Conservation (phyloP, 30 jellyfish, hydroid and myxozoan species). For the Aurelia sp. region DNA sequence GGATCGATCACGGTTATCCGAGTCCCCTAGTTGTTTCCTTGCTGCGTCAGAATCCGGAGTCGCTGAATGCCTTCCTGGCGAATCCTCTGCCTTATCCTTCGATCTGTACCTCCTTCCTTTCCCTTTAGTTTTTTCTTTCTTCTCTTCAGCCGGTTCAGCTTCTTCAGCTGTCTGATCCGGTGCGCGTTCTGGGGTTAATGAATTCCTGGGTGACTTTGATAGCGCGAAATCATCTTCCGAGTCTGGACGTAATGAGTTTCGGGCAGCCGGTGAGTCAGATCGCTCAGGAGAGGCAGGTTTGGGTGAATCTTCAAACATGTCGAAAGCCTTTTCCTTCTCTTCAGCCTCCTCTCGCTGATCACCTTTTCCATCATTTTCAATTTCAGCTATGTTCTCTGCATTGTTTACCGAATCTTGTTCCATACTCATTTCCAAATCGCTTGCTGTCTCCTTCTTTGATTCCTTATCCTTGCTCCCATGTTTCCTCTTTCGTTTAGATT, state of each 20-base stretch:
- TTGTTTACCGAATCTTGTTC: no score
- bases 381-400: slow-evolving; percentile 12
- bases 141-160: slow-evolving; percentile 5
- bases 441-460: slow-evolving; percentile 3
- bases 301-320: slow-evolving; percentile 57
- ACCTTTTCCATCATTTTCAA: background rate
- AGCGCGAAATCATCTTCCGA: slow-evolving; percentile 48
- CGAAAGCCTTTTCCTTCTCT: background rate
- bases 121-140: slow-evolving; percentile 23
- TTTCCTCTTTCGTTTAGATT: slow-evolving; percentile 7
- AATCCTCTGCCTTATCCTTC: slow-evolving; percentile 33
- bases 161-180: slow-evolving; percentile 10
- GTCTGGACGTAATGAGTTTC: slow-evolving; percentile 19
- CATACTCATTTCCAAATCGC: slow-evolving; percentile 8
- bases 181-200: slow-evolving; percentile 45
- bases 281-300: slow-evolving; percentile 23
- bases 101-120: slow-evolving; percentile 57
- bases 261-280: slow-evolving; percentile 29
- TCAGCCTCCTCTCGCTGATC: background rate
- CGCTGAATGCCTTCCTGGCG: slow-evolving; percentile 21
- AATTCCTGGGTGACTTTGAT: slow-evolving; percentile 41
- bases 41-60: slow-evolving; percentile 24
- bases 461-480: slow-evolving; percentile 8
- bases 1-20: slow-evolving; percentile 23
- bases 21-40: no score